Evolutionary conservation across 2,888 invertebrate species (phyloP).

Genomic region (Suillia variegata): DNA sequence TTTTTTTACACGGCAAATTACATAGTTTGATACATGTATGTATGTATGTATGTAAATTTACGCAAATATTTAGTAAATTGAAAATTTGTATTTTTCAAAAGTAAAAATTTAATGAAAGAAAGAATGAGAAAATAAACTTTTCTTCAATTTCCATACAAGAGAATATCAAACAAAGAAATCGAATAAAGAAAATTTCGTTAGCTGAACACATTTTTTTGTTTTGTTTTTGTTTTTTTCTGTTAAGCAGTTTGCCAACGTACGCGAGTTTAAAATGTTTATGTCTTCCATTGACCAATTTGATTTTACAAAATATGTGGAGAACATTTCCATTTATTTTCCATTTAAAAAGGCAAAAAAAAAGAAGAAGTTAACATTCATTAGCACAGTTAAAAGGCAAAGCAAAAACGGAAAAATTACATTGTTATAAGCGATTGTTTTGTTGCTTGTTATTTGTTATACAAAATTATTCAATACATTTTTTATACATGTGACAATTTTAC

Average conservation of each 20-base stretch:
- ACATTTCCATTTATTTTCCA: no score
- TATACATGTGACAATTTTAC: no score
- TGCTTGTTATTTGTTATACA: no score
- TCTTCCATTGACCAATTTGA: neutral
- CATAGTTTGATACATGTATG: slow-evolving; percentile 6
- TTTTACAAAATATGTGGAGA: neutral
- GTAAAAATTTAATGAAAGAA: neutral
- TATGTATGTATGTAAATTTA: neutral
- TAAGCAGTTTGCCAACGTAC: neutral
- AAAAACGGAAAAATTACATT: no score
- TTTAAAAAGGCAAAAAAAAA: no score
- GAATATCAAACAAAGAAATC: neutral
- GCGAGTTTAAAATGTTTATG: neutral
- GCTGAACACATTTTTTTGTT: neutral
- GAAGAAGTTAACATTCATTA: no score
- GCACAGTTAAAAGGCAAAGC: no score
- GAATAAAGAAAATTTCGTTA: neutral
- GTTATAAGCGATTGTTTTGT: no score
- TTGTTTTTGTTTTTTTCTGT: neutral
- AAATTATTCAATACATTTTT: no score
- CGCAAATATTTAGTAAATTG: neutral
- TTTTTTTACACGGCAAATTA: no score
- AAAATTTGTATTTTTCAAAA: no score
- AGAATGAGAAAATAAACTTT: no score
- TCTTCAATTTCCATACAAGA: neutral